phyloP scores from a whole-genome alignment of 1,140 invertebrate genomes.

The Lordiphosa clarofinis region DNA sequence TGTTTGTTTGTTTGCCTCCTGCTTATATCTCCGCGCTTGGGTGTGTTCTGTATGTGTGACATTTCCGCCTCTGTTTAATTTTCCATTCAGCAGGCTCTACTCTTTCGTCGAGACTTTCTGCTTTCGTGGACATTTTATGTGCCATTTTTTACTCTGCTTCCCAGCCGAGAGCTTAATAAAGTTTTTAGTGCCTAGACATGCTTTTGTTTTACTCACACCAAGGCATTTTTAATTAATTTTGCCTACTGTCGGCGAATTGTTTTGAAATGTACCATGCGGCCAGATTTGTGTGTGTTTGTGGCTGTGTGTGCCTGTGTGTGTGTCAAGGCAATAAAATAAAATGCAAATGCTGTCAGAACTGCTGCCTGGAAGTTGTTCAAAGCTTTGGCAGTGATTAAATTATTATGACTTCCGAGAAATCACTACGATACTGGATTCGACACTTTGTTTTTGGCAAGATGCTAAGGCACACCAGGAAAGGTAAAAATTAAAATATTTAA shows the following conservation, averaged over 20 bases:
- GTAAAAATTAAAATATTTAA: too few relatives aligned
- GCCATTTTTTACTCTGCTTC: conserved; percentile 53
- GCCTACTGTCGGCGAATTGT: conserved; percentile 50
- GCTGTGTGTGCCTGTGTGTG: conserved; percentile 15
- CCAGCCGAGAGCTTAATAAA: conserved; percentile 60
- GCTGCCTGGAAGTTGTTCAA: conserved; percentile 36
- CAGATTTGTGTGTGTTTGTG: conserved; percentile 2
- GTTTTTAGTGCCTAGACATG: conserved; percentile 76
- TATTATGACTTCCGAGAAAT: conserved; percentile 48
- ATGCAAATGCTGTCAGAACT: conserved; percentile 43
- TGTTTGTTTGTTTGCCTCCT: conserved; percentile 59
- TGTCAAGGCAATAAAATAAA: conserved; percentile 62
- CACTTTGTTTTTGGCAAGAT: background rate
- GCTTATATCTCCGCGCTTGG: conserved; percentile 44
- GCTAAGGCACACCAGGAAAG: background rate
- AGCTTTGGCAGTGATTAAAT: conserved; percentile 67
- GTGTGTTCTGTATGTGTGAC: conserved; percentile 68
- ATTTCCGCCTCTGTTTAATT: conserved; percentile 76
- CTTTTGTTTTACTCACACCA: conserved; percentile 58
- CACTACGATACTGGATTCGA: conserved; percentile 4
- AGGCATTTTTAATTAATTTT: conserved; percentile 72
- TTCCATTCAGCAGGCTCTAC: conserved; percentile 56
- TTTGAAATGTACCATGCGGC: conserved; percentile 39
- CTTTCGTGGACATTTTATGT: conserved; percentile 66
- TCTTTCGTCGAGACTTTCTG: conserved; percentile 32